phyloP scores from a whole-genome alignment of 2,797 vertebrate genomes.

The Eupleurogrammus muticus region DNA sequence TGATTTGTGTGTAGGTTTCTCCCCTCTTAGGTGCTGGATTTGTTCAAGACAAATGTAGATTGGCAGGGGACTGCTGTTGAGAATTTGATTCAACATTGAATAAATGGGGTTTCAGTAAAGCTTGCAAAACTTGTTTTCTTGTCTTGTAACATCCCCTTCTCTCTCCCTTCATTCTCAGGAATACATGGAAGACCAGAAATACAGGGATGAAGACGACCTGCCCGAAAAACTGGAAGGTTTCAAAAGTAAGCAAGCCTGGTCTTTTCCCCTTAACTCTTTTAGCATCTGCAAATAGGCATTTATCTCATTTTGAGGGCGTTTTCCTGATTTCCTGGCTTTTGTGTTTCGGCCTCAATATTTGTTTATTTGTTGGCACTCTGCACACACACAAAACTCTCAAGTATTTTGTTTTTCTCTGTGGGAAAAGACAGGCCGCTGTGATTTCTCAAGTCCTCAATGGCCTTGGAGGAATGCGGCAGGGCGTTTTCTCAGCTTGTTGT shows the following conservation, averaged over 20 bases:
- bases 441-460: constrained; percentile 67
- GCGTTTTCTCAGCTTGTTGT: constrained; percentile 70
- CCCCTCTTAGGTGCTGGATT: background rate
- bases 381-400: constrained; percentile 9
- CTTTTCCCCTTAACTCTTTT: background rate
- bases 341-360: constrained; percentile 29
- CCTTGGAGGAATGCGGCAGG: constrained; percentile 76
- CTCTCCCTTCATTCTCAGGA: constrained; percentile 80
- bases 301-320: constrained; percentile 6
- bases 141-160: background rate
- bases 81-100: background rate
- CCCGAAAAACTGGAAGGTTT: constrained; percentile 91
- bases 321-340: constrained; percentile 22
- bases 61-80: background rate
- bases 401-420: constrained; percentile 65
- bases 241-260: constrained; percentile 89
- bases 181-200: constrained; percentile 96
- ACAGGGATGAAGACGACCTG: constrained; percentile 94
- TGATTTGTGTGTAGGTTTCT: background rate
- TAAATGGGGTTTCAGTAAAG: background rate
- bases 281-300: background rate
- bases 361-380: constrained; percentile 35
- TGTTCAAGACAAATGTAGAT: background rate
- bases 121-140: constrained; percentile 10
- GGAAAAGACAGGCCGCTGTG: constrained; percentile 59